These are phyloP conservation scores for Grallaria varia DNA, from an alignment of 2,113 vertebrate species.

Conservation along the genomic window DNA sequence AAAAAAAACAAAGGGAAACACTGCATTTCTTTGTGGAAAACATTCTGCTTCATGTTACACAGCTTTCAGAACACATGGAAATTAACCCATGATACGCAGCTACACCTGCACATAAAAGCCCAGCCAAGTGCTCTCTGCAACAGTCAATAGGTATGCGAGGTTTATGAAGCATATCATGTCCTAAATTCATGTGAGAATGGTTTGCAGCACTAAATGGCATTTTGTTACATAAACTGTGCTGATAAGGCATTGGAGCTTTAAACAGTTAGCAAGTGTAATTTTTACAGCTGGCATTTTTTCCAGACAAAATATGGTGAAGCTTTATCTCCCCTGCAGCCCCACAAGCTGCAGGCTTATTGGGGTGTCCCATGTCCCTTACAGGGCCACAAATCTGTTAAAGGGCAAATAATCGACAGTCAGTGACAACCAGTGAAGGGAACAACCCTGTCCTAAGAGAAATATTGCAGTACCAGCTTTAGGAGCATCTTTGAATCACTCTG, in stretches of 20 bases:
- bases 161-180: neutral
- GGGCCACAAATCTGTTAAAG: neutral
- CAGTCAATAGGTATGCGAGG: neutral
- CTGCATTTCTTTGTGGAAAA: neutral
- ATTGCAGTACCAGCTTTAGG: neutral
- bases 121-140: neutral
- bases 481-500: neutral
- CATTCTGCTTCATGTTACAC: neutral
- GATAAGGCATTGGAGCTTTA: neutral
- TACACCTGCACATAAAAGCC: neutral
- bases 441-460: neutral
- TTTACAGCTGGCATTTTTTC: neutral
- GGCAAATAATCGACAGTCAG: neutral
- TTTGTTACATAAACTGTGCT: conserved; percentile 6
- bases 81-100: neutral
- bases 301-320: neutral
- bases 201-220: neutral
- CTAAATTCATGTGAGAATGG: neutral
- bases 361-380: rapidly evolving
- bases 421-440: neutral
- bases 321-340: neutral
- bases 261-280: neutral
- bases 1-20: neutral
- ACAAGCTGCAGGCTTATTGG: neutral
- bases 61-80: neutral